Conservation (phyloP, 2,888 invertebrate genomes). For the Archaeoteleia sp. region DNA sequence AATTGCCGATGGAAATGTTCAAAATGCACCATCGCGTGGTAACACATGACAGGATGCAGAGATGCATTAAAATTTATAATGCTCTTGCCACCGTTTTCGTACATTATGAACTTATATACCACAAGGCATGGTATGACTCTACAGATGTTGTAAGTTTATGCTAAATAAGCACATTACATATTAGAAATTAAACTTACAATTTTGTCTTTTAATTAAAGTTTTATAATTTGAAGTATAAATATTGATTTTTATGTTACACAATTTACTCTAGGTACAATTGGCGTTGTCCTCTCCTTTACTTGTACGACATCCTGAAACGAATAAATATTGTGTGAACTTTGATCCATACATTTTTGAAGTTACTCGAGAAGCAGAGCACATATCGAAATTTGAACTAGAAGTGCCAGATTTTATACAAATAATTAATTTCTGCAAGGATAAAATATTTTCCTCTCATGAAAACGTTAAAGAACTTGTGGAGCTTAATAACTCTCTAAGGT, state of each 20-base stretch:
- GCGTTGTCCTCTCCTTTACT: slow-evolving; percentile 84
- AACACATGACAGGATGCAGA: slow-evolving; percentile 81
- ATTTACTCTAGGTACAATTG: slow-evolving; percentile 80
- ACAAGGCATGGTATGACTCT: slow-evolving; percentile 87
- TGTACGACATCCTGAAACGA: slow-evolving; percentile 80
- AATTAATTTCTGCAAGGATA: slow-evolving; percentile 83
- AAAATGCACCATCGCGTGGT: slow-evolving; percentile 76
- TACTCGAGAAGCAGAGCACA: slow-evolving; percentile 87
- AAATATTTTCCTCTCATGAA: slow-evolving; percentile 80
- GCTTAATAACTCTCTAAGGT: slow-evolving; percentile 77
- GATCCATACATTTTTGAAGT: slow-evolving; percentile 83
- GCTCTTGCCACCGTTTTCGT: slow-evolving; percentile 86
- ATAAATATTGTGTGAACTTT: slow-evolving; percentile 83
- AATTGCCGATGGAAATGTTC: slow-evolving; percentile 83
- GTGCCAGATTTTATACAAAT: slow-evolving; percentile 87
- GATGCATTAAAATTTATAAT: slow-evolving; percentile 86
- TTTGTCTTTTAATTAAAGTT: neutral
- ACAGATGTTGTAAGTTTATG: slow-evolving; percentile 80
- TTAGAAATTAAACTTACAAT: neutral
- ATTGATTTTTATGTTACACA: too few species aligned
- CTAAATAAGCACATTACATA: neutral
- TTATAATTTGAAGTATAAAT: slow-evolving; percentile 3
- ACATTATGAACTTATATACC: slow-evolving; percentile 89
- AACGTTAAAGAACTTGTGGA: slow-evolving; percentile 79
- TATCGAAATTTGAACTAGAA: slow-evolving; percentile 84